Evolutionary conservation across 2,113 vertebrate species (phyloP), one percentile per base, ranked within the genome.

Genomic region (Eidolon helvum): DNA sequence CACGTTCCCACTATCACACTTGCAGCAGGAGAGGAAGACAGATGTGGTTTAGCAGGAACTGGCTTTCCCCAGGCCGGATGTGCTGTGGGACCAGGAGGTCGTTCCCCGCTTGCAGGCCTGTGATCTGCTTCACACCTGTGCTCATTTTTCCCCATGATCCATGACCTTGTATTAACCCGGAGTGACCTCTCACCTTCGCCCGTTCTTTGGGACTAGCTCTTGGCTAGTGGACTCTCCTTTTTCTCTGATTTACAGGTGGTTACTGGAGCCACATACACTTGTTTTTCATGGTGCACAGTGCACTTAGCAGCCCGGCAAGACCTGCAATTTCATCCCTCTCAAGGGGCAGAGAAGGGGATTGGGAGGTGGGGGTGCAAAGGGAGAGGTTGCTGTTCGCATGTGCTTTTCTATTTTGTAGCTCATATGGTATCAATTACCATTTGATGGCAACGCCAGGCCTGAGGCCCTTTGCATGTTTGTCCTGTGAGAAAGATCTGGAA

Each of bases 401-500:
- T 98, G 98, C 98, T 97, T 97, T 91, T 98, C 97, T 93, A 68
- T 92, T 97, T 78, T 80, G 97, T 98, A 96, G 97, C 98, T 99
- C 99, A 99, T 99, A 98, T 99, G 99, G 99, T 99, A 98, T 99
- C 98, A 99, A 99, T 99, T 99, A 99, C 95, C 98, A 98, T 98
- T 98, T 99, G 98, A 99, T 99, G 99, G 99, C 98, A 99, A 98
- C 96, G 97, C 98, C 98, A 99, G 98, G 98, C 99, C 98, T 97
- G 94, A 87, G 98, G 98, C 98, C 98, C 97, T 98, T 97, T 90
- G 98, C 98, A 98, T 98, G 98, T 98, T 98, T 99, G 98, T 98
- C 98, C 98, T 98, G 98, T 94, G 98, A 99, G 99, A 98, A 99
- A 98, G 99, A 98, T 99, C 98, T 99, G 98, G 98, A 99, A 99